Base-by-base conservation (phyloP, 2,888 invertebrate genomes). In the Bugula neritina region DNA sequence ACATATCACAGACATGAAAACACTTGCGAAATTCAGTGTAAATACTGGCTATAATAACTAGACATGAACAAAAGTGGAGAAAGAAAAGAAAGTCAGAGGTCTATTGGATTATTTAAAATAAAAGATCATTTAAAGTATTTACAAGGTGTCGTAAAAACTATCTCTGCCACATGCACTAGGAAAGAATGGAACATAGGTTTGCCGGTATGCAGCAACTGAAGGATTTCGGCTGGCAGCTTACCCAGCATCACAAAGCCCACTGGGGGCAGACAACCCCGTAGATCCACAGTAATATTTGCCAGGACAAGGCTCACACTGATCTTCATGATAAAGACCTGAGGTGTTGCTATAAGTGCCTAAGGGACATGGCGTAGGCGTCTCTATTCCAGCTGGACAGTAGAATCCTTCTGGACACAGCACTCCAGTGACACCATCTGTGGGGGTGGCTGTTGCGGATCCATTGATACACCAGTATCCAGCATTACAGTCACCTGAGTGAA, bases 361-460 rank as follows among this genome's bases (percentile, higher is more conserved):
- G 21, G 79, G 79, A 71, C 80, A 80, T 5, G 75, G 77, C 23
- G 74, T 71, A 10, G 81, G 81, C 0, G 73, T 73, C 5, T 78
- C 58, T 3, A 79, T 79, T 1, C 80, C 81, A 27, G 73, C 72
- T 0, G 74, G 73, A 75, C 83, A 83, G 75, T 78, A 82, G 69
- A 76, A 72, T 25, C 82, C 82, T 57, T 74, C 77, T 1, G 81
- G 81, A 76, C 83, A 83, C 0, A 72, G 72, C 71, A 76, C 72
- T 63, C 82, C 82, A 0, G 78, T 80, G 10, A 76, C 73, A 10
- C 79, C 80, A 75, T 82, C 81, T 2, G 72, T 78, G 0, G 83
- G 82, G 17, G 79, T 79, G 3, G 79, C 73, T 5, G 77, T 77
- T 13, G 78, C 72, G 0, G 82, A 77, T 5, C 82, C 81, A 72